Evolutionary conservation across 2,113 vertebrate species (phyloP), one percentile per base, ranked within the genome.

Genomic region (Synchiropus splendidus): DNA sequence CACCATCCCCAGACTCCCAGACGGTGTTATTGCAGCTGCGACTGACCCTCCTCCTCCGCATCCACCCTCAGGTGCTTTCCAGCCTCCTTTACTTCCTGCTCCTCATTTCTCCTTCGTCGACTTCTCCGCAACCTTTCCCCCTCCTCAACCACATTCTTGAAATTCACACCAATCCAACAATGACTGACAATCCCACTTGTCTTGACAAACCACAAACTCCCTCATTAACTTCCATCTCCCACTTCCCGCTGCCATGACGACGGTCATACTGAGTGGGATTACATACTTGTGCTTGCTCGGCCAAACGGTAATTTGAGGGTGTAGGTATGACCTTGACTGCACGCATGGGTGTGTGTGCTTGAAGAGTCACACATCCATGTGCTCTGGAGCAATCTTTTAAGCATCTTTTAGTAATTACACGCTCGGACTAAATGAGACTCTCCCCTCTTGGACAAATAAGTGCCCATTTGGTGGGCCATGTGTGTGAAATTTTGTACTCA

Each of bases 1-100:
- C 21, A 8, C 21, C 21, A 5, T 8, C 21, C 21, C 21, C 8
- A 21, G 41, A 72, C 58, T 61, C 41, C 62, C 59, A 63, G 54
- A 72, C 61, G 11, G 43, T 81, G 79, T 81, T 81, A 31, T 79
- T 78, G 64, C 79, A 81, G 79, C 76, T 81, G 79, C 47, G 4
- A 18, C 33, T 18, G 31, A 14, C 58, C 45, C 49, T 52, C 58
- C 67, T 55, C 54, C 60, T 51, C 60, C 10, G 62, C 56, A 15
- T 67, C 51, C 48, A 64, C 48, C 37, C 59, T 77, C 69, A 78
- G 73, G 69, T 81, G 71, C 73, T 77, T 71, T 78, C 68, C 67
- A 70, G 54, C 31, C 42, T 54, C 17, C 36, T 55, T 14, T 6
- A 49, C 61, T 59, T 69, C 58, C 46, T 48, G 34, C 17, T 51